Conservation (phyloP, 1,140 invertebrate genomes). For the Pseudobourletiella spinata region DNA sequence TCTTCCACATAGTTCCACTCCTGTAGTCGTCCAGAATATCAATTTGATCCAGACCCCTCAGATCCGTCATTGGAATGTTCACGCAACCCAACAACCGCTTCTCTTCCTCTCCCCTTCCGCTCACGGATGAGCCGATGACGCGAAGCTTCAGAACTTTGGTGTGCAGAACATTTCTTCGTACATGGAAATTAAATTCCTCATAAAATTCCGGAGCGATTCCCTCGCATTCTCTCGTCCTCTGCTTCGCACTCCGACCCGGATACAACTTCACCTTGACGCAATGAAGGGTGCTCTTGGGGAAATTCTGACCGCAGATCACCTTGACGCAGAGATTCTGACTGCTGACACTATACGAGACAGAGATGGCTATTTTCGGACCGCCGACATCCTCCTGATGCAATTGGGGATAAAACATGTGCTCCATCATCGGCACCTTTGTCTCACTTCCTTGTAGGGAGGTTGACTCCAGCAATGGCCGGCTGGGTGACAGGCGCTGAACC, state of each 20-base stretch:
- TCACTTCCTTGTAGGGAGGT: not conserved
- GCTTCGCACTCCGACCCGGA: conserved; percentile 29
- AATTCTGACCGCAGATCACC: conserved; percentile 26
- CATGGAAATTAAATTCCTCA: conserved; percentile 32
- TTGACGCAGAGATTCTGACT: conserved; percentile 26
- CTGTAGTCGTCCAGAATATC: conserved; percentile 20
- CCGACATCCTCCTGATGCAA: conserved; percentile 13
- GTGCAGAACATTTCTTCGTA: conserved; percentile 21
- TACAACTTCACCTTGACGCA: conserved; percentile 28
- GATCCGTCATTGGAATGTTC: conserved; percentile 28
- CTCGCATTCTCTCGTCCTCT: conserved; percentile 22
- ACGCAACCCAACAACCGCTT: conserved; percentile 26
- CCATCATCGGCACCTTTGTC: conserved; percentile 11
- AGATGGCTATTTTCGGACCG: conserved; percentile 28
- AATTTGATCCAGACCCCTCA: conserved; percentile 15
- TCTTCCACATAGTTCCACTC: conserved; percentile 26
- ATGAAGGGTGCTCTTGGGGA: conserved; percentile 19
- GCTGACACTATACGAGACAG: conserved; percentile 23
- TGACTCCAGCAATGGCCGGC: not conserved
- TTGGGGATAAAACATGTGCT: conserved; percentile 31
- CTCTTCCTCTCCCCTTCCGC: not conserved
- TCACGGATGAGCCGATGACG: conserved; percentile 10
- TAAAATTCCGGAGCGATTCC: conserved; percentile 24
- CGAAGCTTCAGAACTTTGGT: conserved; percentile 33
- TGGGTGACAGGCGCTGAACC: not conserved